These are phyloP conservation scores for Osmoderma eremita DNA, from an alignment of 2,888 invertebrate species.

Conservation along the genomic window DNA sequence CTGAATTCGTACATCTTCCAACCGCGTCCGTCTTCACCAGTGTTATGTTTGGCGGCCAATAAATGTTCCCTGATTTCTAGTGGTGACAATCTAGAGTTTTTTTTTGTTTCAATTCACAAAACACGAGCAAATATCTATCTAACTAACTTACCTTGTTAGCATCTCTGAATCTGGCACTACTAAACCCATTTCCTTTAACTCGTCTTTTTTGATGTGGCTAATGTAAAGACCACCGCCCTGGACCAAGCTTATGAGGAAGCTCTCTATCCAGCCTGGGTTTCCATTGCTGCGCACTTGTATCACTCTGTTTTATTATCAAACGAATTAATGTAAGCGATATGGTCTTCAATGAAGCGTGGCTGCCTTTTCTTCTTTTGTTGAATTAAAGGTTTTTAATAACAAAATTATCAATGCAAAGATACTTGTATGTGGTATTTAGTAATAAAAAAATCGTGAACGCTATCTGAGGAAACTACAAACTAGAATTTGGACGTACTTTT, in stretches of 20 bases:
- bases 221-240: constrained; percentile 68
- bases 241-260: constrained; percentile 69
- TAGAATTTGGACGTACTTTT: constrained; percentile 65
- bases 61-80: constrained; percentile 45
- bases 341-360: too few species aligned
- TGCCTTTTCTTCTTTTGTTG: too few species aligned
- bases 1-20: constrained; percentile 66
- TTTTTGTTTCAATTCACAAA: neutral
- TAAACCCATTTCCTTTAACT: constrained; percentile 56
- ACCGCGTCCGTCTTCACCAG: constrained; percentile 50
- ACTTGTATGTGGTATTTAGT: too few species aligned
- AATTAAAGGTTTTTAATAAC: too few species aligned
- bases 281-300: constrained; percentile 72
- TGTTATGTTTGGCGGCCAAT: neutral
- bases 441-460: too few species aligned
- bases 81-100: constrained; percentile 49
- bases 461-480: too few species aligned
- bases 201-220: constrained; percentile 58
- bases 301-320: constrained; percentile 52
- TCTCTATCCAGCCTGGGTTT: constrained; percentile 75
- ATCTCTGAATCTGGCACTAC: constrained; percentile 58
- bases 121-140: neutral
- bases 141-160: constrained; percentile 55
- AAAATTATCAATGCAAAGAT: too few species aligned
- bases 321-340: too few species aligned